phyloP scores from a whole-genome alignment of 1,140 invertebrate species.

The Diachasma alloeum region DNA sequence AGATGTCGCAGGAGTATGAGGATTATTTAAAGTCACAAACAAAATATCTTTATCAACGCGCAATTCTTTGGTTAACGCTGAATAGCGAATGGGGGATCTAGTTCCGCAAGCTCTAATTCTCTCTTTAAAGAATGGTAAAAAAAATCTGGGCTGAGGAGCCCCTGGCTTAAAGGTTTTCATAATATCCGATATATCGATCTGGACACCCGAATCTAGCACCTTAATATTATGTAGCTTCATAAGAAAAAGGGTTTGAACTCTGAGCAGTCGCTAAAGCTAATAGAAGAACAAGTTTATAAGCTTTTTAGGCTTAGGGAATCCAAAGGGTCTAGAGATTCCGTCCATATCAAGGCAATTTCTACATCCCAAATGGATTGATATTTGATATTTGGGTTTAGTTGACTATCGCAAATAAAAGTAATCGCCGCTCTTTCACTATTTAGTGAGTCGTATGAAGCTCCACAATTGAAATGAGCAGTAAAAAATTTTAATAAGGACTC shows the following conservation, averaged over 20 bases:
- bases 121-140: not conserved
- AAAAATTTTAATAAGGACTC: not conserved
- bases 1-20: slow-evolving; percentile 29
- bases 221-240: slow-evolving; percentile 32
- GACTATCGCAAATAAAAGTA: not conserved
- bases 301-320: not conserved
- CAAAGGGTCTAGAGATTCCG: not conserved
- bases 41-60: not conserved
- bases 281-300: slow-evolving; percentile 26
- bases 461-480: not conserved
- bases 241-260: slow-evolving; percentile 30
- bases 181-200: slow-evolving; percentile 24
- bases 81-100: too few species aligned
- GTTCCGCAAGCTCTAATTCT: too few species aligned
- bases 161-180: too few species aligned
- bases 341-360: not conserved
- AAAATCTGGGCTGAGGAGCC: not conserved
- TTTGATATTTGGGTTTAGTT: not conserved
- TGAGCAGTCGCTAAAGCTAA: slow-evolving; percentile 33
- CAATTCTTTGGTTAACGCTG: too few species aligned
- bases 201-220: not conserved
- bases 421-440: not conserved
- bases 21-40: slow-evolving; percentile 33
- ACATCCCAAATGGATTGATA: not conserved
- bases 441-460: not conserved